Percentiles rank a stretch among this genome's conserved stretches.
These are phyloP conservation scores for Phyllotis vaccarum DNA, from an alignment of 2,797 vertebrate genomes.

Conservation along the genomic window DNA sequence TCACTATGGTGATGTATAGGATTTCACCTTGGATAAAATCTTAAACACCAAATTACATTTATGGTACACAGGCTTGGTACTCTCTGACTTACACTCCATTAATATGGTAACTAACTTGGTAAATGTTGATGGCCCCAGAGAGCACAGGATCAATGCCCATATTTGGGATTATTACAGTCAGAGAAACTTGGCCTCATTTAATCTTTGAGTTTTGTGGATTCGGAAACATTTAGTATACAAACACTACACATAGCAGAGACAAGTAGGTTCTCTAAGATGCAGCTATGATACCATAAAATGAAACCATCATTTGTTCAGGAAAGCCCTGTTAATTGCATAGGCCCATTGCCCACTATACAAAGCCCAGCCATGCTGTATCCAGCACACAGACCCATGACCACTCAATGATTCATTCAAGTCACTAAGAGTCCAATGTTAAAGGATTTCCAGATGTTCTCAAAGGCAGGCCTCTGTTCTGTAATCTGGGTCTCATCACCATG, in stretches of 20 bases:
- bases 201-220: neutral
- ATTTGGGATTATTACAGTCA: neutral
- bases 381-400: neutral
- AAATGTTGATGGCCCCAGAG: neutral
- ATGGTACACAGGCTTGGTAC: neutral
- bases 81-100: neutral
- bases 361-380: slow-evolving; percentile 2
- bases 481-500: slow-evolving; percentile 74
- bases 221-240: neutral
- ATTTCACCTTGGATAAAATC: slow-evolving; percentile 19
- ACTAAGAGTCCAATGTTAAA: slow-evolving; percentile 58
- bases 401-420: slow-evolving; percentile 63
- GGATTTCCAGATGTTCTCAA: slow-evolving; percentile 80
- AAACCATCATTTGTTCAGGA: slow-evolving; percentile 31
- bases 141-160: neutral
- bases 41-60: slow-evolving; percentile 1
- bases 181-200: neutral
- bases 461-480: slow-evolving; percentile 48
- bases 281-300: slow-evolving; percentile 45
- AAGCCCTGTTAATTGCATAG: neutral
- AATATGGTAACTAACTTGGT: neutral
- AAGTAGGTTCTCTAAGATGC: neutral
- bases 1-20: neutral
- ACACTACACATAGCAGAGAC: slow-evolving; percentile 45
- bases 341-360: neutral